Percentiles rank a stretch among this genome's conserved stretches.
These are phyloP conservation scores for Pygathrix nemaeus DNA, from an alignment of 2,113 vertebrate genomes.

Conservation along the genomic window DNA sequence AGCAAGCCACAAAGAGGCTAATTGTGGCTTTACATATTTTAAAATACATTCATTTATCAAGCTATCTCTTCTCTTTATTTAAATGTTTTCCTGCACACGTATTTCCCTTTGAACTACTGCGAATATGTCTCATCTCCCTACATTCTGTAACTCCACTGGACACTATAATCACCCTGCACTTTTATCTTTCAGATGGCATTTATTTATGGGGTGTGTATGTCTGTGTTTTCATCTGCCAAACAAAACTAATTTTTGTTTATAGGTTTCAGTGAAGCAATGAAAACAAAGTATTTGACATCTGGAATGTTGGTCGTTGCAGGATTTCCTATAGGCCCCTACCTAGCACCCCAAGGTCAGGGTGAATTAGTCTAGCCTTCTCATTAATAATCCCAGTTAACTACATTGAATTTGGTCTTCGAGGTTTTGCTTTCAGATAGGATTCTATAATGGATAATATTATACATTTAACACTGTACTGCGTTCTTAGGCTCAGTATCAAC, in stretches of 20 bases:
- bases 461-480: constrained; percentile 43
- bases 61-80: constrained; percentile 46
- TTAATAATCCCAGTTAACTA: constrained; percentile 64
- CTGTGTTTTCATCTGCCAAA: constrained; percentile 53
- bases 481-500: constrained; percentile 38
- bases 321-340: neutral
- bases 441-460: constrained; percentile 33
- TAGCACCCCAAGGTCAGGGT: constrained; percentile 35
- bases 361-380: constrained; percentile 50
- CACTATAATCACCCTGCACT: neutral
- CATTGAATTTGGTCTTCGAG: constrained; percentile 63
- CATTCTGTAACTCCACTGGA: constrained; percentile 24
- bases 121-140: constrained; percentile 7
- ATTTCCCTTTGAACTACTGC: constrained; percentile 46
- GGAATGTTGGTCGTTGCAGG: constrained; percentile 4
- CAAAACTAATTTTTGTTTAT: constrained; percentile 59
- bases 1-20: constrained; percentile 29
- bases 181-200: constrained; percentile 66
- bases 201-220: constrained; percentile 28
- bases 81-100: constrained; percentile 42
- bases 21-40: constrained; percentile 62
- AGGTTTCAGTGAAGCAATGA: constrained; percentile 40
- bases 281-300: constrained; percentile 55
- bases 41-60: constrained; percentile 62
- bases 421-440: constrained; percentile 59